These are phyloP conservation scores for Serinus canaria DNA, from an alignment of 2,113 vertebrate species.

Conservation along the genomic window DNA sequence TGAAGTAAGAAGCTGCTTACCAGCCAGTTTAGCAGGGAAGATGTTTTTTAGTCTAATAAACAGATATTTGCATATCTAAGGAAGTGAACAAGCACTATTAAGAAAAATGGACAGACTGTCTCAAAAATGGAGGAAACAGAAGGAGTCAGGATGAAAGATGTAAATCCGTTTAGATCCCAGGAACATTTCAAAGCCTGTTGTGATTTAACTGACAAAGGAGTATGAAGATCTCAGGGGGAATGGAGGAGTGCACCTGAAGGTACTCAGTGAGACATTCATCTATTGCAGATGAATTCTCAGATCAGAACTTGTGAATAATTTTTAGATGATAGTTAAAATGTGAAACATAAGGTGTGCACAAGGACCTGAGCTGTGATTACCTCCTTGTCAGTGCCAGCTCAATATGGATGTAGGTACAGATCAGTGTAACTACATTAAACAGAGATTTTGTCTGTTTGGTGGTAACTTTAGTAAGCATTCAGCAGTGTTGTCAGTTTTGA, in stretches of 20 bases:
- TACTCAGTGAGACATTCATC: background rate
- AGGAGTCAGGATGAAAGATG: background rate
- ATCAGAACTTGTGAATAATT: background rate
- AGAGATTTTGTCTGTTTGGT: background rate
- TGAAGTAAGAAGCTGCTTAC: constrained; percentile 24
- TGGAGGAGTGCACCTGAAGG: background rate
- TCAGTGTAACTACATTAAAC: background rate
- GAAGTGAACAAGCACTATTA: background rate
- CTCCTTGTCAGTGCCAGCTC: background rate
- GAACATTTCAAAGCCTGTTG: background rate
- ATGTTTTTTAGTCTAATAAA: background rate
- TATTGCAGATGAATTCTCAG: background rate
- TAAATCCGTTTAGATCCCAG: background rate
- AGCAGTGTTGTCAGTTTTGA: background rate
- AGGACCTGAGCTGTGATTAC: background rate
- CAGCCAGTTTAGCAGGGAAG: background rate
- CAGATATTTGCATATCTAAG: constrained; percentile 38
- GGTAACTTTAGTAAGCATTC: background rate
- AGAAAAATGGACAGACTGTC: constrained; percentile 13
- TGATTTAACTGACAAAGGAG: background rate
- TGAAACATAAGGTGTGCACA: background rate
- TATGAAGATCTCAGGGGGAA: background rate
- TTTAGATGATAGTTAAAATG: background rate
- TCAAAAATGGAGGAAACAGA: background rate
- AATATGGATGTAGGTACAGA: background rate